phyloP scores from a whole-genome alignment of 2,113 vertebrate species.

The Odontophorus gujanensis region DNA sequence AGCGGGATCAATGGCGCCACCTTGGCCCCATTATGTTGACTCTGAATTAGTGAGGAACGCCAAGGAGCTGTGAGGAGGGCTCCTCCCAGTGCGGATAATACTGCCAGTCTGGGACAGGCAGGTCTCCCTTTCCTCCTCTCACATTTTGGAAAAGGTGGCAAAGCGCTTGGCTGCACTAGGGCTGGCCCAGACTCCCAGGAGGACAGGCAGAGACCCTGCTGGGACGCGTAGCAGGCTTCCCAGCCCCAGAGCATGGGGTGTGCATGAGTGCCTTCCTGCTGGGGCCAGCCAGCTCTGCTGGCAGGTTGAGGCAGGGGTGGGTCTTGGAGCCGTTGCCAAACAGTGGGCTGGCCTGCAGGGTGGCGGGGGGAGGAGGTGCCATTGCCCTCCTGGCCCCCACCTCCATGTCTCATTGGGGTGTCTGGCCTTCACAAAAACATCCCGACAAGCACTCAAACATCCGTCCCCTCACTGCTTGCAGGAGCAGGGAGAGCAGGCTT shows the following conservation, averaged over 20 bases:
- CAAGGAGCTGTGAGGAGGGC: slow-evolving; percentile 19
- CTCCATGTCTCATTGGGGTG: rapidly evolving
- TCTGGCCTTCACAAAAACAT: neutral
- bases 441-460: rapidly evolving
- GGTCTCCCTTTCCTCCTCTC: neutral
- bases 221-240: rapidly evolving
- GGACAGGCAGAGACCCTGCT: neutral
- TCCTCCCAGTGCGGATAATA: slow-evolving; percentile 25
- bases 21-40: slow-evolving; percentile 53
- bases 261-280: neutral
- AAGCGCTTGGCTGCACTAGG: rapidly evolving
- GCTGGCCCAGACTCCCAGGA: neutral
- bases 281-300: slow-evolving; percentile 38
- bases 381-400: neutral
- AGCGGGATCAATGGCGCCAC: slow-evolving; percentile 55
- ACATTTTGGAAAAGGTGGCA: neutral
- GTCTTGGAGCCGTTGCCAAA: slow-evolving; percentile 1
- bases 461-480: rapidly evolving
- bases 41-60: slow-evolving; percentile 39
- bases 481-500: neutral
- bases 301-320: neutral
- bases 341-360: neutral
- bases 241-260: rapidly evolving
- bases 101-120: neutral
- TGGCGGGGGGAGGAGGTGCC: neutral